Percentiles rank a stretch among this genome's conserved stretches.
These are phyloP conservation scores for Cynaeus angustus DNA, from an alignment of 2,888 invertebrate genomes.

Conservation along the genomic window DNA sequence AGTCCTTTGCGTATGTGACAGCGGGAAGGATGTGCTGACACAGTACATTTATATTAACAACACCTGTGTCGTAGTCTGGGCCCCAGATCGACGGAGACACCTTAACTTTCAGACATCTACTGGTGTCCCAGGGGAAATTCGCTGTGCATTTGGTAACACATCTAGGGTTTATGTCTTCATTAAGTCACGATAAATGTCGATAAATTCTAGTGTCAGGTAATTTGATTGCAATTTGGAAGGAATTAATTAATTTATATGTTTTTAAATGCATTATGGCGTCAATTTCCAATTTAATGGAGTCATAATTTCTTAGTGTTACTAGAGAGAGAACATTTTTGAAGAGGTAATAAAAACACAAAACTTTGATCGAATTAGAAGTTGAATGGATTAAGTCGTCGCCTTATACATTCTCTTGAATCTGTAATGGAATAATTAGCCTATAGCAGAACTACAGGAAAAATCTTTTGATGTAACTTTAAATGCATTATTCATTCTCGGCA, in stretches of 20 bases:
- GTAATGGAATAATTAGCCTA: conserved; percentile 43
- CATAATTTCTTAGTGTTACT: conserved; percentile 31
- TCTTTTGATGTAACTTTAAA: conserved; percentile 46
- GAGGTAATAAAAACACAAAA: conserved; percentile 11
- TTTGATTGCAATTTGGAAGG: conserved; percentile 52
- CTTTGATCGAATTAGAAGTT: conserved; percentile 29
- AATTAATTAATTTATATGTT: conserved; percentile 52
- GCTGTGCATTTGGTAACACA: conserved; percentile 60
- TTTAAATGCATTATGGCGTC: conserved; percentile 40
- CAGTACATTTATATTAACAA: conserved; percentile 54
- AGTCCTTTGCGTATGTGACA: conserved; percentile 48
- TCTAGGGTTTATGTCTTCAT: conserved; percentile 65
- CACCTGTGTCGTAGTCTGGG: conserved; percentile 50
- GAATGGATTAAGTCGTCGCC: conserved; percentile 31
- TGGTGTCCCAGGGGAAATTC: conserved; percentile 59
- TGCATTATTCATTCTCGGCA: conserved; percentile 48
- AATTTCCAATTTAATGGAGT: conserved; percentile 27
- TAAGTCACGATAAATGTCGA: conserved; percentile 65
- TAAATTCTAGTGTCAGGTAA: conserved; percentile 53
- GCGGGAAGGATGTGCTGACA: conserved; percentile 49
- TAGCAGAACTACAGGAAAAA: conserved; percentile 41
- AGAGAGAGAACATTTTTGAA: not conserved
- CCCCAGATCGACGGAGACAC: conserved; percentile 47
- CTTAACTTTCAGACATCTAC: conserved; percentile 48
- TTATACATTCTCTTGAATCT: conserved; percentile 24